These are phyloP conservation scores for Drosophila guanche DNA, from an alignment of 1,140 invertebrate species.

Conservation along the genomic window DNA sequence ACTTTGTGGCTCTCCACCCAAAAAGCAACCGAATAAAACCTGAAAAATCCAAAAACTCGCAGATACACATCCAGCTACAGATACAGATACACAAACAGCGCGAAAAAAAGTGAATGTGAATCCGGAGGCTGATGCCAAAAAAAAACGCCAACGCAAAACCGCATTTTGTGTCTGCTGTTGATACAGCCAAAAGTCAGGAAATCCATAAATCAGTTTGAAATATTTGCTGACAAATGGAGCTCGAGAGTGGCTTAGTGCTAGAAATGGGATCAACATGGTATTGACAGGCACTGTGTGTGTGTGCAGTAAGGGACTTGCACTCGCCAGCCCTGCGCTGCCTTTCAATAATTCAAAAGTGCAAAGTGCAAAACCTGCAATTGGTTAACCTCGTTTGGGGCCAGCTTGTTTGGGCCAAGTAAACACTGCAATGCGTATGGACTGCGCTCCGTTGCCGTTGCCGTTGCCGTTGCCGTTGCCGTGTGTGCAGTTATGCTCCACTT, in stretches of 20 bases:
- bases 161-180: constrained; percentile 17
- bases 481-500: constrained; percentile 32
- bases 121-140: constrained; percentile 32
- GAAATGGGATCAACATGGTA: constrained; percentile 10
- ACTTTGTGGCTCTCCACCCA: constrained; percentile 47
- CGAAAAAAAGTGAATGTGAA: constrained; percentile 55
- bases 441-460: no score
- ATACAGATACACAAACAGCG: constrained; percentile 9
- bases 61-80: constrained; percentile 38
- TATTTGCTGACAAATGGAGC: constrained; percentile 39
- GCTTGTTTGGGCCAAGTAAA: constrained; percentile 69
- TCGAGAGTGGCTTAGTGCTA: constrained; percentile 28
- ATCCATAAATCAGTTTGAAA: constrained; percentile 45
- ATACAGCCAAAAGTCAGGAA: constrained; percentile 31
- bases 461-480: not conserved
- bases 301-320: no score
- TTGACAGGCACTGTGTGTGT: not conserved
- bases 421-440: constrained; percentile 50
- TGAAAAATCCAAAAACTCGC: constrained; percentile 8
- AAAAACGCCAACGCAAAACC: constrained; percentile 49
- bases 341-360: constrained; percentile 75
- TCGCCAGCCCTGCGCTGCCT: constrained; percentile 18
- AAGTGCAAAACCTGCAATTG: constrained; percentile 43
- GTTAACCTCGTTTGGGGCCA: constrained; percentile 35
- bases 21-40: constrained; percentile 19